A percentile compares a stretch with the other conserved stretches of the same genome.
Evolutionary conservation across 1,140 invertebrate species (phyloP).

Genomic region (Ectropis grisescens): DNA sequence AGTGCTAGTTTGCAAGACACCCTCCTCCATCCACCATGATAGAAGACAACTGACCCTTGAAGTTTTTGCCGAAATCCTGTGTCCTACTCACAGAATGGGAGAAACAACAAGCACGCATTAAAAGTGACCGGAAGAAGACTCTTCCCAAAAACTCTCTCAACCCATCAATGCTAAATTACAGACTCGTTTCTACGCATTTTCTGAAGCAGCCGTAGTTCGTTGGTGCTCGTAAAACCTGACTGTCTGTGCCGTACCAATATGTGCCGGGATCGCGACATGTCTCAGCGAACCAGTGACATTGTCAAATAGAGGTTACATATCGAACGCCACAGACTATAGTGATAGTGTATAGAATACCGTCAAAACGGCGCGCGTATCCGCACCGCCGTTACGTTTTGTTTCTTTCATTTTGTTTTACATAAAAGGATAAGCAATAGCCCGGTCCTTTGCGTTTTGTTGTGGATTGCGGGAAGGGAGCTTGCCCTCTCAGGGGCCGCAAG

Average conservation of each 20-base stretch:
- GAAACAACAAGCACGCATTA: conserved; percentile 8
- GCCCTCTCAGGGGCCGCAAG: conserved; percentile 30
- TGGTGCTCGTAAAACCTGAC: conserved; percentile 25
- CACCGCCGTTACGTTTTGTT: conserved; percentile 57
- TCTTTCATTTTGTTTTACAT: conserved; percentile 65
- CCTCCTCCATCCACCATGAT: too few species aligned
- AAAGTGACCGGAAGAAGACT: conserved; percentile 23
- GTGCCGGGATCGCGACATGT: conserved; percentile 85
- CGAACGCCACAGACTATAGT: conserved; percentile 19
- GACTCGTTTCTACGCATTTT: conserved; percentile 88
- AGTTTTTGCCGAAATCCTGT: too few species aligned
- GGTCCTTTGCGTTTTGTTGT: conserved; percentile 43
- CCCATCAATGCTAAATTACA: conserved; percentile 84
- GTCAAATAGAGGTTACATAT: conserved; percentile 35
- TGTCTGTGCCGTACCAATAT: conserved; percentile 64
- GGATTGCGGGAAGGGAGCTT: conserved; percentile 30
- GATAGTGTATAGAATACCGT: conserved; percentile 37
- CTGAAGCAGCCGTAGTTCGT: conserved; percentile 85
- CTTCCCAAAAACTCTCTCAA: conserved; percentile 22
- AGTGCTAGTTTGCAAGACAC: too few species aligned
- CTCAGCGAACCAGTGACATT: conserved; percentile 66
- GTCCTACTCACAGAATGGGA: too few species aligned
- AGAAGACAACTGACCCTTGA: conserved; percentile 41
- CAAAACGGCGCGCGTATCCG: conserved; percentile 54
- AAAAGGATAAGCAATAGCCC: conserved; percentile 59